Base-by-base conservation (phyloP, 1,140 invertebrate species). In the Nomia melanderi region DNA sequence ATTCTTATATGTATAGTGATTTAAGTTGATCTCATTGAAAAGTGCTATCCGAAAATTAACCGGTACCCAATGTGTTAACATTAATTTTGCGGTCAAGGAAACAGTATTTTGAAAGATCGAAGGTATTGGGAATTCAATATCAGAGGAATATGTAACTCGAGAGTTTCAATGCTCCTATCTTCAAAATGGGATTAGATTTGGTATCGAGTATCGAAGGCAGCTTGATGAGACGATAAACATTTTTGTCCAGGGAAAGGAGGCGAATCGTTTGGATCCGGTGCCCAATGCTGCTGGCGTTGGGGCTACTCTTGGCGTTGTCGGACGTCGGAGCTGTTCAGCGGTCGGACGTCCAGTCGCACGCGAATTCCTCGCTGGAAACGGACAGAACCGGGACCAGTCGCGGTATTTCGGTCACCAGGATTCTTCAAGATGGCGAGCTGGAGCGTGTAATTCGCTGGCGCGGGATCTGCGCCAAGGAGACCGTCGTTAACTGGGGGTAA, bases 381-480 rank as follows among this genome's bases (percentile, higher is more conserved):
- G 50, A 20, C 79, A 71, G 71, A 72, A 65, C 62, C 54, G 54
- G 69, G 54, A 77, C 41, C 41, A 57, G 73, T 62, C 79, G 74
- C 4, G 83, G 77, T 59, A 91, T 92, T 84, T 87, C 89, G 44
- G 78, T 89, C 47, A 91, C 88, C 59, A 90, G 88, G 70, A 84
- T 88, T 39, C 86, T 92, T n/a, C 81, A 83, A 27, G 92, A 93
- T 71, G 93, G 92, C 7, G 89, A 92, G 79, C 78, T 87, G 33
- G 91, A 93, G 78, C 87, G 87, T 41, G 76, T 91, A 47, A 82
- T 93, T 65, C 88, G 87, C 54, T 92, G 89, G 82, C 90, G 90
- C 12, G 90, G 90, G 66, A 86, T 91, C 56, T 92, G 91, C 64
- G 93, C 91, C 72, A 92, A 91, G 69, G 93, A 94, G 77, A 91